Conservation (phyloP, 1,140 invertebrate species). For the Rhynchophorus ferrugineus region DNA sequence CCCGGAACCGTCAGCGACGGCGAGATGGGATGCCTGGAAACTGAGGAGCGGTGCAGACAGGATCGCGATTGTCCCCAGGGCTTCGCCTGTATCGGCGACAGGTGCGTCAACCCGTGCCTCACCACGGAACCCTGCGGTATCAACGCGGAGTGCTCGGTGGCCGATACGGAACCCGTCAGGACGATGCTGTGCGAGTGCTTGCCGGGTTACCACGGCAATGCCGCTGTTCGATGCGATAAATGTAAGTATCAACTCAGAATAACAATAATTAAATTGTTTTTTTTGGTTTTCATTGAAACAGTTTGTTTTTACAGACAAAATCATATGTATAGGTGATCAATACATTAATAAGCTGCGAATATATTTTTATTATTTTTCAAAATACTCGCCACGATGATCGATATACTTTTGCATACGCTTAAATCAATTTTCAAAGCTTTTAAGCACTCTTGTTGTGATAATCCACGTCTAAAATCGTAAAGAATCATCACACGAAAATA, state of each 20-base stretch:
- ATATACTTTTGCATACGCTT: no score
- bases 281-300: no score
- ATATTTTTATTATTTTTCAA: no score
- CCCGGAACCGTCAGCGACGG: constrained; percentile 63
- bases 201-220: constrained; percentile 77
- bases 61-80: constrained; percentile 78
- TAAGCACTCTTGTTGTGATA: no score
- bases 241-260: constrained; percentile 43
- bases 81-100: constrained; percentile 69
- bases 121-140: constrained; percentile 72
- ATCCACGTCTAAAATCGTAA: no score
- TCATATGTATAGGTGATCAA: no score
- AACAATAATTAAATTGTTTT: no score
- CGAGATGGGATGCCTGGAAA: constrained; percentile 56
- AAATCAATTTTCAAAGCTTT: no score
- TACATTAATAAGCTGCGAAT: no score
- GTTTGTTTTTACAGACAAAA: no score
- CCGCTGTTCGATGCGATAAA: constrained; percentile 66
- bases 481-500: no score
- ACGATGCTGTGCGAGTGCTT: constrained; percentile 85
- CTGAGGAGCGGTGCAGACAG: constrained; percentile 56
- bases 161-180: constrained; percentile 72
- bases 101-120: constrained; percentile 78
- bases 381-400: no score
- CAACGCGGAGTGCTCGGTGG: constrained; percentile 71